Percentiles rank a stretch among this genome's conserved stretches.
Conservation (phyloP, 2,113 vertebrate species). For the Pedetes capensis region DNA sequence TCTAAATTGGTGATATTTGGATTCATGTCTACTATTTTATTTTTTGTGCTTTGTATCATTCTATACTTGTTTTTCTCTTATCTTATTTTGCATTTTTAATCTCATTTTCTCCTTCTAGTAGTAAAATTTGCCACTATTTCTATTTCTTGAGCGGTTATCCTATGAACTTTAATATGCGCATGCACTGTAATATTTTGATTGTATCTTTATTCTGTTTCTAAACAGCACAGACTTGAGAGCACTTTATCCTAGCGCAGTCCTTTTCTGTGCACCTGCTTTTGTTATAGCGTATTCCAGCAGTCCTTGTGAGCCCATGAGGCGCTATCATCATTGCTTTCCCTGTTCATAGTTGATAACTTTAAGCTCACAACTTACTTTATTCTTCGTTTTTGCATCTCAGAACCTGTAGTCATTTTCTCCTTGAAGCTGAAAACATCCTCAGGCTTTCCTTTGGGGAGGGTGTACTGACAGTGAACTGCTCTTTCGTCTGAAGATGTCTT, state of each 20-base stretch:
- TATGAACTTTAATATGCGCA: rapidly evolving
- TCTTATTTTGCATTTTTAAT: background rate
- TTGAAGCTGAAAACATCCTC: background rate
- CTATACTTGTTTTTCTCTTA: background rate
- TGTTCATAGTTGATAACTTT: background rate
- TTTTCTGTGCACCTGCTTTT: rapidly evolving
- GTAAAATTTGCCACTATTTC: background rate
- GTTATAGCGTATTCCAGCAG: rapidly evolving
- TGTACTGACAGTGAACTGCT: background rate
- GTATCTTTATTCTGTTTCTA: background rate
- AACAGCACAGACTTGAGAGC: too few relatives aligned
- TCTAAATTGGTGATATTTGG: background rate
- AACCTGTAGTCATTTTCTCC: background rate
- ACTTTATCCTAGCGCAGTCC: rapidly evolving
- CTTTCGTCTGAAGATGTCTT: background rate
- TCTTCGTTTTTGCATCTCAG: background rate
- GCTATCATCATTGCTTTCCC: rapidly evolving
- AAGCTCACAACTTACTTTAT: too few relatives aligned
- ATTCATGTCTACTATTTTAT: rapidly evolving
- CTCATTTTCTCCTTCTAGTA: background rate
- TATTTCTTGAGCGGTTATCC: rapidly evolving
- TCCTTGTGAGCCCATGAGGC: background rate
- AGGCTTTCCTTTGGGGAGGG: background rate
- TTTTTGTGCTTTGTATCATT: background rate
- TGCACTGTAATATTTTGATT: background rate